These are phyloP conservation scores for Geococcyx californianus DNA, from an alignment of 2,113 vertebrate genomes.

Conservation along the genomic window DNA sequence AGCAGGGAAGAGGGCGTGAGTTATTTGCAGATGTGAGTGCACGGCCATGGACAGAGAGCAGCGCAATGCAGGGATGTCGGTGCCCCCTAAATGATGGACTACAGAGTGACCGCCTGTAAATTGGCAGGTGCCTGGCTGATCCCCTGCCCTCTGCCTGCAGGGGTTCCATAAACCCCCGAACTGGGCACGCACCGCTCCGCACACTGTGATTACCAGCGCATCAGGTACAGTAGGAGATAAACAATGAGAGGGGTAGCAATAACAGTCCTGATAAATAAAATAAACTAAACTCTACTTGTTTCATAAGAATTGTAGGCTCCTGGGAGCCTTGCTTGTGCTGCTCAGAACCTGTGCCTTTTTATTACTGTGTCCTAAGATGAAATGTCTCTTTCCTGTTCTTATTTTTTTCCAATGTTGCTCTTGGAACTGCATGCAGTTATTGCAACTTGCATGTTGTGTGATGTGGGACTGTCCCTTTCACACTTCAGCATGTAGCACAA, in stretches of 20 bases:
- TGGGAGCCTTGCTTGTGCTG: neutral
- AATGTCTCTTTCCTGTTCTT: neutral
- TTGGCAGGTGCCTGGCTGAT: neutral
- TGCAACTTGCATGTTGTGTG: neutral
- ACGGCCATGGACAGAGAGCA: no score
- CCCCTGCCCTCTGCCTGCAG: neutral
- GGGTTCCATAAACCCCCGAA: neutral
- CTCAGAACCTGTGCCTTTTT: neutral
- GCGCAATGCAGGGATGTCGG: accelerated
- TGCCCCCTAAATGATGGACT: neutral
- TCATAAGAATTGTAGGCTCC: neutral
- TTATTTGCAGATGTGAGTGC: neutral
- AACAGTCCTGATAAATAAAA: neutral
- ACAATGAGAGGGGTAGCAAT: neutral
- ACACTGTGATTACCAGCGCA: neutral
- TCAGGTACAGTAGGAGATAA: neutral
- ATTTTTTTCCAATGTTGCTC: neutral
- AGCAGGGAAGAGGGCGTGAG: neutral
- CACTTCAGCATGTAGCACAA: no score
- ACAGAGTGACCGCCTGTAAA: neutral
- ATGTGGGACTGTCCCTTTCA: neutral
- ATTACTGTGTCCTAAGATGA: neutral
- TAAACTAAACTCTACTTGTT: neutral
- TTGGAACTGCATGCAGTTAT: neutral
- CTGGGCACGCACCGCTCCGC: neutral